Conservation (phyloP, 2,113 vertebrate species). For the Uropsilus gracilis region DNA sequence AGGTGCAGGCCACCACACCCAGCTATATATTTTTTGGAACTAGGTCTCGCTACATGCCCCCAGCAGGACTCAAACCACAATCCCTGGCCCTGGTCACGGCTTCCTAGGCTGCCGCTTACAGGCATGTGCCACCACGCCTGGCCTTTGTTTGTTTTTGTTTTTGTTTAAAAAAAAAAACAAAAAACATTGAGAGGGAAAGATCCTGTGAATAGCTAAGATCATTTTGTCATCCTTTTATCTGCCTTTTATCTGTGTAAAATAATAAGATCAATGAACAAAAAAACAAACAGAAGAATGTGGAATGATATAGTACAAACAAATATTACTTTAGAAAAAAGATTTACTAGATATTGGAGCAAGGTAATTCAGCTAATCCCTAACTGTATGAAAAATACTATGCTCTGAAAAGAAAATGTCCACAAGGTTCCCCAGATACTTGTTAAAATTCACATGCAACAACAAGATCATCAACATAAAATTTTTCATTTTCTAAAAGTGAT, state of each 20-base stretch:
- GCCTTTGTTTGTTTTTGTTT: too few species aligned
- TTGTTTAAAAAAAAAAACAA: neutral
- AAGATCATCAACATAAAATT: neutral
- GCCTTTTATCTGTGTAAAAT: neutral
- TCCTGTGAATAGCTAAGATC: neutral
- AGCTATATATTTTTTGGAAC: too few species aligned
- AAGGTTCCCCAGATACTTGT: neutral
- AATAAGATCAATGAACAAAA: neutral
- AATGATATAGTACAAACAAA: neutral
- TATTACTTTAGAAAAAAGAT: neutral
- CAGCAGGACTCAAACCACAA: too few species aligned
- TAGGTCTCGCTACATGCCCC: too few species aligned
- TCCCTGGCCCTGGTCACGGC: too few species aligned
- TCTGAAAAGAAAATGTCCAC: neutral
- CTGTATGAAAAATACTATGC: neutral
- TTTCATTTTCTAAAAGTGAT: neutral
- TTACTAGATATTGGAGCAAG: neutral
- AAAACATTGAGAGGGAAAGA: neutral
- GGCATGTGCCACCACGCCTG: too few species aligned
- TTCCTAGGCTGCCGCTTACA: too few species aligned
- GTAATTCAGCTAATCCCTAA: neutral
- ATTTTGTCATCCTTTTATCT: neutral
- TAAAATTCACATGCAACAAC: neutral
- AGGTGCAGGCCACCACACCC: too few species aligned
- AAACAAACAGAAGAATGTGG: neutral